Percentiles rank a stretch among this genome's conserved stretches.
Evolutionary conservation across 2,888 invertebrate species (phyloP).

Genomic region (Nezara viridula): DNA sequence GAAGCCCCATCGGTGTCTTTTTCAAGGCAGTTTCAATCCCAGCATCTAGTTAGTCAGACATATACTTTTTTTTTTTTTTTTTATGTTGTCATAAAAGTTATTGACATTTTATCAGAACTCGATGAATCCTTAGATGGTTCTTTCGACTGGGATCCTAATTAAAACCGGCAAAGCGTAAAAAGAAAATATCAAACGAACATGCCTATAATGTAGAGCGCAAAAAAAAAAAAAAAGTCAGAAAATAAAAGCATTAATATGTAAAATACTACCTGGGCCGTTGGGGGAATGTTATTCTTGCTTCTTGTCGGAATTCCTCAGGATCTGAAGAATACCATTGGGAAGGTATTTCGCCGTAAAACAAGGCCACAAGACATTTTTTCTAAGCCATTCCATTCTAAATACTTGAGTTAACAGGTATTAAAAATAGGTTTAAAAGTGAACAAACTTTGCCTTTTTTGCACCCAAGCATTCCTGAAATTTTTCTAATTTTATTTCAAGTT

Average conservation of each 20-base stretch:
- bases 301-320: background rate
- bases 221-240: background rate
- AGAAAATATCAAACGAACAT: background rate
- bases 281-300: background rate
- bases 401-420: background rate
- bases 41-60: background rate
- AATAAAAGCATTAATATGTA: slow-evolving; percentile 16
- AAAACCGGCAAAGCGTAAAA: background rate
- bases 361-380: background rate
- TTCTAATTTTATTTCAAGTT: background rate
- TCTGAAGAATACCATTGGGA: background rate
- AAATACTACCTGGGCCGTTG: background rate
- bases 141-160: background rate
- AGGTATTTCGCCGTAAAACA: slow-evolving; percentile 3
- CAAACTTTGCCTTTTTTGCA: background rate
- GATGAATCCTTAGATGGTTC: background rate
- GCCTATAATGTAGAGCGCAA: background rate
- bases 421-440: background rate
- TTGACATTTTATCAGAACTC: background rate
- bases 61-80: background rate
- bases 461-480: background rate
- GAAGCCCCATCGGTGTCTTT: background rate
- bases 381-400: background rate
- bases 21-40: background rate
- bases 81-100: background rate